Base-by-base conservation (phyloP, 92 coral and sea anemone species). In the Palythoa grandiflora region DNA sequence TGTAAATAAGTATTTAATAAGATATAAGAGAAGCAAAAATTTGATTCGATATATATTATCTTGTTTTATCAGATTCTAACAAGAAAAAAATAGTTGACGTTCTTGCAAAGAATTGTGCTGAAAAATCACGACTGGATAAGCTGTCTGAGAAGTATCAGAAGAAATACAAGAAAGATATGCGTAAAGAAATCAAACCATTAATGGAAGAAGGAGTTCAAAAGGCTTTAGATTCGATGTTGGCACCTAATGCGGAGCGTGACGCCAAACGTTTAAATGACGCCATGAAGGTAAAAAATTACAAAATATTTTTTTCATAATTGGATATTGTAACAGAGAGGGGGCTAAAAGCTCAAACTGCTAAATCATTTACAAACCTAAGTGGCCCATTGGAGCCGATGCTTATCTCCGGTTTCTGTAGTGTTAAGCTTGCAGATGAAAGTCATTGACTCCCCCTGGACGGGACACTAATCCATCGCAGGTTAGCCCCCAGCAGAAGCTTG, bases 191-290 rank as follows among this genome's bases (percentile, higher is more conserved):
- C 9, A 90, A 94, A 28, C 91, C 97, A 3, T 54, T 93, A 71
- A 93, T 90, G 54, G 95, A 95, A 59, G 97, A 93, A 5, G 93
- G 89, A 66, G 79, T 93, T 2, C 94, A 94, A 74, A 95, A 96
- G 38, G 98, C 97, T 0, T 84, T 94, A 13, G 92, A 90, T 55
- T 93, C 94, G 28, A 74, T 96, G 15, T 87, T 96, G n/a, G 75
- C 92, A 87, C 89, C 91, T 7, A 88, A 78, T 63, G 84, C 89
- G 6, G 87, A 75, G 9, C 92, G 88, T 60, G 98, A 96, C 54
- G 98, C 98, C 20, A 96, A 90, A 87, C 70, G 92, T 78, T 54
- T 96, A 85, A 83, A 96, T 79, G 89, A 94, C 10, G 92, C 97
- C 6, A 90, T 89, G 66, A 96, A 94, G 97, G 98, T 95, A 54